Conservation (phyloP, 2,888 invertebrate species). For the Trachelus troglodyta region DNA sequence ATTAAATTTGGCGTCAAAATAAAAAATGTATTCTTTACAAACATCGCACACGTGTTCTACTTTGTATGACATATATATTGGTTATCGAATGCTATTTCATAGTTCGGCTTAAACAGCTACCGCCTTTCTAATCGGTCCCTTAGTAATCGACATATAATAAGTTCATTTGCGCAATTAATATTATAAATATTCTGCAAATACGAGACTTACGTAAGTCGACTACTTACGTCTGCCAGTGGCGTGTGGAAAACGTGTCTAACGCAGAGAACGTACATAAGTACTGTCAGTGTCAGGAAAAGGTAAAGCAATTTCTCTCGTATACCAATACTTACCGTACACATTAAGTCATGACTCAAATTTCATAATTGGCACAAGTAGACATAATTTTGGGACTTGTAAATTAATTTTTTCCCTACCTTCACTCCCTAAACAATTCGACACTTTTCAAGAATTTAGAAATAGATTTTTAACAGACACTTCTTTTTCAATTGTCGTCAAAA, state of each 20-base stretch:
- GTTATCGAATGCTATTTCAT: not conserved
- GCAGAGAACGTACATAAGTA: not conserved
- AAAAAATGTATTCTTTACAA: not conserved
- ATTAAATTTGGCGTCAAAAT: not conserved
- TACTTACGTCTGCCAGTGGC: slow-evolving; percentile 13
- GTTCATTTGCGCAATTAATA: slow-evolving; percentile 47
- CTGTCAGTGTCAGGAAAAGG: not conserved
- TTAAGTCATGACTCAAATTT: not conserved
- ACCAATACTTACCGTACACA: not conserved
- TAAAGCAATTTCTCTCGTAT: not conserved
- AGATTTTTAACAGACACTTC: not conserved
- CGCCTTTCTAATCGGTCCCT: slow-evolving; percentile 39
- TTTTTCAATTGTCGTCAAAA: not conserved
- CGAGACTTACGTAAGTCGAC: slow-evolving; percentile 33
- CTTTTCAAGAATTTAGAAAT: not conserved
- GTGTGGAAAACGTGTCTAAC: not conserved
- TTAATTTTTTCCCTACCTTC: not conserved
- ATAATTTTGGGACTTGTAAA: not conserved
- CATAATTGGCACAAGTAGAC: not conserved
- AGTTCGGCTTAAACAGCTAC: not conserved
- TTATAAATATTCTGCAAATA: slow-evolving; percentile 50
- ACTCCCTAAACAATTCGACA: not conserved
- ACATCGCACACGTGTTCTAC: not conserved
- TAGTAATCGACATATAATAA: slow-evolving; percentile 37
- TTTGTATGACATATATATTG: not conserved